phyloP scores from a whole-genome alignment of 23 tunicate genomes.

The Phallusia fumigata region DNA sequence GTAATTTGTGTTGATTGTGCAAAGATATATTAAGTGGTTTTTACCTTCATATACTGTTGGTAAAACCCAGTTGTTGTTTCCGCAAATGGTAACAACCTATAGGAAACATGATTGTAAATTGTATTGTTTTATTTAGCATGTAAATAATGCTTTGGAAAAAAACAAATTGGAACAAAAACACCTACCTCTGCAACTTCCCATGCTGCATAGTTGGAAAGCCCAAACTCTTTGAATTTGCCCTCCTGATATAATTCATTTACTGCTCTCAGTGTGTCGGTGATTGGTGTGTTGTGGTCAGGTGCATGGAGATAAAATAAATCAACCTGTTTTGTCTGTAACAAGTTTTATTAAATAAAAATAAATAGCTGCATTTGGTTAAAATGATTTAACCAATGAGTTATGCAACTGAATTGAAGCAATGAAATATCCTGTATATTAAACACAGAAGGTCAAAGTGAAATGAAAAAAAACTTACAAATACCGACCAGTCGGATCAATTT shows the following conservation, averaged over 20 bases:
- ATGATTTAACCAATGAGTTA: too few relatives aligned
- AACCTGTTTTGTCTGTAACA: slow-evolving; percentile 14
- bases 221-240: slow-evolving; percentile 84
- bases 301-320: slow-evolving; percentile 86
- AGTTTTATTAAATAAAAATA: too few relatives aligned
- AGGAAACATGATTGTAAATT: neutral
- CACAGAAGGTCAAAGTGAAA: too few relatives aligned
- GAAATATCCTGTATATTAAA: too few relatives aligned
- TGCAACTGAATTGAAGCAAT: too few relatives aligned
- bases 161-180: neutral
- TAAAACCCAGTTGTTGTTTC: slow-evolving; percentile 50
- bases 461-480: too few relatives aligned
- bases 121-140: neutral
- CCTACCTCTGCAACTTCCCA: slow-evolving; percentile 84
- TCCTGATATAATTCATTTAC: slow-evolving; percentile 72
- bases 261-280: slow-evolving; percentile 70
- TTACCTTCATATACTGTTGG: slow-evolving; percentile 94
- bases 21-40: neutral
- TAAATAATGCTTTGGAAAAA: too few relatives aligned
- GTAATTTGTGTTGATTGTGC: neutral
- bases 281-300: slow-evolving; percentile 89
- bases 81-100: slow-evolving; percentile 61
- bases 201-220: slow-evolving; percentile 86
- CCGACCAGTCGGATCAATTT: too few relatives aligned
- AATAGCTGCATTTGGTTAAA: too few relatives aligned